Evolutionary conservation across 1,140 invertebrate species (phyloP).

Genomic region (Gonioctena quinquepunctata): DNA sequence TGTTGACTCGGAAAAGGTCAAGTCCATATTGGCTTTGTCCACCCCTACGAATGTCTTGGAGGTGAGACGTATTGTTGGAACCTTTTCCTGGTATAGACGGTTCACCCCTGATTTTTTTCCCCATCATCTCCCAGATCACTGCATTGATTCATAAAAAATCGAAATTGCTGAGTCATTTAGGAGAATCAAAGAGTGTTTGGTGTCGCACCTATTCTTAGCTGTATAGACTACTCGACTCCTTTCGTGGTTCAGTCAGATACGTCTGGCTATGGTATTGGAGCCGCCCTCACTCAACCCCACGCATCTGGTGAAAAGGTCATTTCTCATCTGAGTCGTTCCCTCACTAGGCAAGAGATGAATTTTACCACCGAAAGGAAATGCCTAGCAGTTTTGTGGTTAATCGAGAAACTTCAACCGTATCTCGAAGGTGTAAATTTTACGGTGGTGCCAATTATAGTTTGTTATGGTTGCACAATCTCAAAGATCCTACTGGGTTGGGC

Average conservation of each 20-base stretch:
- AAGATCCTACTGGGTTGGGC: neutral
- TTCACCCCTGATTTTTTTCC: neutral
- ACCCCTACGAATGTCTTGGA: conserved; percentile 32
- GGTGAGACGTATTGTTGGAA: conserved; percentile 16
- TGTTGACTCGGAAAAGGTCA: neutral
- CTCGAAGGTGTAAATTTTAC: neutral
- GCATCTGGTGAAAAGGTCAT: neutral
- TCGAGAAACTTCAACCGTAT: neutral
- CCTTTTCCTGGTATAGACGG: conserved; percentile 17
- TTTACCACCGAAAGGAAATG: no score
- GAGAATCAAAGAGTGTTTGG: neutral
- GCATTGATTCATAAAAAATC: no score
- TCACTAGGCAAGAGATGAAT: neutral
- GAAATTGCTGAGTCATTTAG: no score
- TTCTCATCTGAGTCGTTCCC: neutral
- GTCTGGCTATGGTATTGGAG: conserved; percentile 1
- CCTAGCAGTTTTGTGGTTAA: neutral
- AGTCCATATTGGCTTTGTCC: conserved; percentile 48
- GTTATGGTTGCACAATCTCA: neutral
- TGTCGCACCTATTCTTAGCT: conserved; percentile 15
- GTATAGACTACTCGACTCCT: conserved; percentile 14
- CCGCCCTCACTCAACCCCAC: neutral
- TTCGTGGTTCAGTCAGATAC: conserved; percentile 40
- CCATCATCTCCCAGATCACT: no score
- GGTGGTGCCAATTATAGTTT: neutral